Conservation (phyloP, 2,113 vertebrate genomes). For the Hyperoodon ampullatus region DNA sequence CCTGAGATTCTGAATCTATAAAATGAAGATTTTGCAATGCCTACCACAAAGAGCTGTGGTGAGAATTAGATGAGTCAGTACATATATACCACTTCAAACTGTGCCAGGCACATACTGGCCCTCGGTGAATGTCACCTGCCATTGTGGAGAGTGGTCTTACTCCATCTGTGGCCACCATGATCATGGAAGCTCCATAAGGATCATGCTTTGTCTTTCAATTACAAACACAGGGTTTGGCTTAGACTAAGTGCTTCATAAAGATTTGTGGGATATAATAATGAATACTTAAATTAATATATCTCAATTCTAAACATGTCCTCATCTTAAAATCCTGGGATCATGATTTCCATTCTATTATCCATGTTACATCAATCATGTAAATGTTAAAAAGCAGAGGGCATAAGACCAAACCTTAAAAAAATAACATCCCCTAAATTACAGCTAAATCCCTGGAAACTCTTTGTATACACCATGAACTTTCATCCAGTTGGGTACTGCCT, state of each 20-base stretch:
- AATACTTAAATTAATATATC: background rate
- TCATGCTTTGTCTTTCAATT: background rate
- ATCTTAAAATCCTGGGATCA: background rate
- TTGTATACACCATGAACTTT: background rate
- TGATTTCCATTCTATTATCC: background rate
- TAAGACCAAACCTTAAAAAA: conserved; percentile 25
- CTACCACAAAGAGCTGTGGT: background rate
- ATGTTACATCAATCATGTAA: background rate
- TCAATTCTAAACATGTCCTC: background rate
- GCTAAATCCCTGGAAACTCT: background rate
- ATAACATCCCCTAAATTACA: background rate
- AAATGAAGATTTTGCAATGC: background rate
- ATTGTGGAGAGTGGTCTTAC: background rate
- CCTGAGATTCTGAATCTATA: conserved; percentile 24
- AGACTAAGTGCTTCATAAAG: background rate
- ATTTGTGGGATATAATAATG: background rate
- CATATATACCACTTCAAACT: too few species aligned
- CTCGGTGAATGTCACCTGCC: background rate
- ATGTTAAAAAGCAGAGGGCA: background rate
- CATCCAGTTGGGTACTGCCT: background rate
- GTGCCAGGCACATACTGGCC: accelerated
- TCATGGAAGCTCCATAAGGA: background rate
- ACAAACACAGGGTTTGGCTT: background rate
- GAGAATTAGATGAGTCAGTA: background rate
- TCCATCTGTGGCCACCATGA: background rate